Evolutionary conservation across 2,797 vertebrate genomes (phyloP), one percentile per base, ranked within the genome.

Genomic region (Garrulus glandarius): DNA sequence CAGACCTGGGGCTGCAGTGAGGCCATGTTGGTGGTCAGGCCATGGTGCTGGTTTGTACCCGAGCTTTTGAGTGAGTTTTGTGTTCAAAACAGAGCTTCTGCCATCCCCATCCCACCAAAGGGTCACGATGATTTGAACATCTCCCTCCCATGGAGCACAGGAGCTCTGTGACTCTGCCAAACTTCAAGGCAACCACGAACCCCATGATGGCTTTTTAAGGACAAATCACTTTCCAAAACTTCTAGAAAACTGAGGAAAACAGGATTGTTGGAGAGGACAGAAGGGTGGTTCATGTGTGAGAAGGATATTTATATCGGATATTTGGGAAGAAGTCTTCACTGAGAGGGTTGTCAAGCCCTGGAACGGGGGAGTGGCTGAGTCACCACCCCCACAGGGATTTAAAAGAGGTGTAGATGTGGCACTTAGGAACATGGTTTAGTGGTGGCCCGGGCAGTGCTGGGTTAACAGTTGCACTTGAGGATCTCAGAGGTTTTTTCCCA

Each of bases 51-150:
- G 14, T 23, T 79, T 2, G 1, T 23, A 21, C 14, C 8, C 0
- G 0, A 37, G 47, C 0, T 77, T 70, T 12, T 29, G 27, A 70
- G 56, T 8, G 39, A 43, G 34, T 71, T 84, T 86, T 72, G 24
- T 20, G 52, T 13, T 32, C 52, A 60, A 32, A 77, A 46, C 15
- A 55, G n/a, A 80, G 36, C 6, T 92, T 23, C 37, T 59, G 26
- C 30, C n/a, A 76, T 7, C 18, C 43, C 32, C 39, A 32, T 3
- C 36, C 21, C 46, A 75, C 10, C 15, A 72, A 37, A 69, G 21
- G 3, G 4, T 10, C 10, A 27, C 0, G 1, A 15, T 1, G 1
- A 5, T 10, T 5, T 20, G 13, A 63, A 27, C 32, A 50, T 6
- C 26, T 57, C 41, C n/a, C 5, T 60, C 8, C 4, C 2, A 12